Base-by-base conservation (phyloP, 2,113 vertebrate species). In the Actenoides lindsayi region DNA sequence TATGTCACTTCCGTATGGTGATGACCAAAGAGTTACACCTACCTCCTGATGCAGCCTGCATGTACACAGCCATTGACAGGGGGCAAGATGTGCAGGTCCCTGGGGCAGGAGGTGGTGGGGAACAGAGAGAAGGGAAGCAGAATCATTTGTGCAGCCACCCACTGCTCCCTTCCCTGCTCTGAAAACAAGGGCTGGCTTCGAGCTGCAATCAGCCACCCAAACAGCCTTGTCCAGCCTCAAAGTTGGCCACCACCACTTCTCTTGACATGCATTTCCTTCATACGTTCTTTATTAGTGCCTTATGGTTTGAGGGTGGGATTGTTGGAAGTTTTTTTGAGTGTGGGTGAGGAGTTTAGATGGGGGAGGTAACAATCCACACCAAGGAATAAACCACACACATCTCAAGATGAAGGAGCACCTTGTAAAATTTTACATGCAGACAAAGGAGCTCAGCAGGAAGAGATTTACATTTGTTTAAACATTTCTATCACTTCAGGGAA, bases 11-110 rank as follows among this genome's bases (percentile, higher is more conserved):
- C 70, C 31, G 7, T 18, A 8, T 24, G 20, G 39, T 39, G 57
- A 51, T 31, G 25, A 24, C 53, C 0, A 1, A 35, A 33, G 25
- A 74, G 74, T n/a, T 51, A 28, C 18, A 65, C n/a, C 12, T 41
- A 15, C 13, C 7, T 13, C 24, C 25, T 41, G n/a, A 28, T 28
- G 30, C 19, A 57, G 30, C 25, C 60, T 59, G 35, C 6, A 60
- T 0, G 16, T 46, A 59, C 4, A 5, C 1, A 1, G 13, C 31
- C 41, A 27, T 3, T 21, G 19, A 27, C 44, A 84, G 56, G 4
- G 16, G 18, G 15, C 37, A 44, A 51, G 50, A 57, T 7, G 9
- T 59, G 24, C 33, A 64, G 13, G 9, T 13, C 27, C 64, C 20
- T 25, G 33, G 16, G 24, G 16, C 13, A 41, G 24, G n/a, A 73